Evolutionary conservation across 2,888 invertebrate species (phyloP).

Genomic region (Zygothrica quintamaculata): DNA sequence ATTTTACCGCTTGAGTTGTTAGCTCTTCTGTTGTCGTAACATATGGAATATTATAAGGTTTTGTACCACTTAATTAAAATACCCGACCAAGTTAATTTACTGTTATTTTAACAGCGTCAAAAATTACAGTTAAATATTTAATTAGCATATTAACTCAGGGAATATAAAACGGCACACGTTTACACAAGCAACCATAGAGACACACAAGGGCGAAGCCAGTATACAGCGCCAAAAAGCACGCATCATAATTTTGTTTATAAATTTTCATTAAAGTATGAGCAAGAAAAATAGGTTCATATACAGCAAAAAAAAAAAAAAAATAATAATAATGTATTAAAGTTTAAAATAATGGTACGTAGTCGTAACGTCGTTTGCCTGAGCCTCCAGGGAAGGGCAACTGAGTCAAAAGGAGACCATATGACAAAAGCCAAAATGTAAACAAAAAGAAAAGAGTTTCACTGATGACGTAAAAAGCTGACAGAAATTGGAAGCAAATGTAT

Average conservation of each 20-base stretch:
- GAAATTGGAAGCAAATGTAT: constrained; percentile 51
- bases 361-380: constrained; percentile 19
- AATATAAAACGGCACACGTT: constrained; percentile 15
- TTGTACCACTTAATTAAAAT: constrained; percentile 67
- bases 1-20: too few species aligned
- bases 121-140: constrained; percentile 77
- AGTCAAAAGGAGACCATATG: not conserved
- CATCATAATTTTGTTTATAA: constrained; percentile 41
- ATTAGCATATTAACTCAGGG: constrained; percentile 57
- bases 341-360: constrained; percentile 61
- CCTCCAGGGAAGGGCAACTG: not conserved
- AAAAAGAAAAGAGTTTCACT: constrained; percentile 38
- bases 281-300: constrained; percentile 15
- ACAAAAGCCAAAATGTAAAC: constrained; percentile 50
- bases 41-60: constrained; percentile 30
- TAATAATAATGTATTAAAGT: constrained; percentile 38
- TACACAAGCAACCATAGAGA: constrained; percentile 8
- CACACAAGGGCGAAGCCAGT: not conserved
- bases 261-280: constrained; percentile 52
- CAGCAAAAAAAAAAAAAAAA: not conserved
- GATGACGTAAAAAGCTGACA: constrained; percentile 30
- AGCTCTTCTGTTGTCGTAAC: too few species aligned
- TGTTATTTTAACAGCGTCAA: constrained; percentile 59
- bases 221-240: constrained; percentile 25
- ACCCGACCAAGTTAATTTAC: constrained; percentile 70